Percentiles rank a stretch among this genome's conserved stretches.
These are phyloP conservation scores for Dipus sagitta DNA, from an alignment of 2,797 vertebrate genomes.

Conservation along the genomic window DNA sequence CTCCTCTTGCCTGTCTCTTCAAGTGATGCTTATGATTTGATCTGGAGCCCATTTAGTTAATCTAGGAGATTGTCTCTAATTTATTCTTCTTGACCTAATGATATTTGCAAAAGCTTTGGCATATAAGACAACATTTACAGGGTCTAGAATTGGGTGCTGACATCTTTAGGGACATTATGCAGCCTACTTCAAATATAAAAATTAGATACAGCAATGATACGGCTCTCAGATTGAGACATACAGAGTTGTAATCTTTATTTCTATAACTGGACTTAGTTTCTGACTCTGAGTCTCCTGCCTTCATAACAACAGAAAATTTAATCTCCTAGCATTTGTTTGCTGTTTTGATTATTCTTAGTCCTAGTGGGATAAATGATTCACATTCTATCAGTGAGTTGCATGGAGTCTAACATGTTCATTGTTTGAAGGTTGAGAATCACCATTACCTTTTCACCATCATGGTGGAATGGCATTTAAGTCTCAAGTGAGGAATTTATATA, in stretches of 20 bases:
- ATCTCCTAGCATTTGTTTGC: background rate
- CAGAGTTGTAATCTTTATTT: slow-evolving; percentile 46
- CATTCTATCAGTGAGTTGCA: background rate
- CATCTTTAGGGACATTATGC: background rate
- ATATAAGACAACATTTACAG: background rate
- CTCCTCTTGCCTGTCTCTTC: background rate
- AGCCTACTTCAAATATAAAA: background rate
- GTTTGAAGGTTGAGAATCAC: background rate
- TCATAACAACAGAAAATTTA: background rate
- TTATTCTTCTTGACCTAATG: background rate
- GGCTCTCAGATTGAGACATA: background rate
- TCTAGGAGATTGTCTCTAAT: background rate
- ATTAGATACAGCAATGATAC: background rate
- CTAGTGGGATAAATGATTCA: slow-evolving; percentile 35
- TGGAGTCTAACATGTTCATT: background rate
- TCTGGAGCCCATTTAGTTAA: background rate
- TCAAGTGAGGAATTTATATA: background rate
- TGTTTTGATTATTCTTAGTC: background rate
- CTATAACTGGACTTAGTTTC: slow-evolving; percentile 41
- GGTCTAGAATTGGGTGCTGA: background rate
- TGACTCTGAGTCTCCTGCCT: background rate
- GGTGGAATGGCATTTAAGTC: background rate
- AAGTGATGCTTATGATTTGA: background rate
- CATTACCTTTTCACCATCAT: background rate
- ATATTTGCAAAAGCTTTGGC: background rate